Evolutionary conservation across 2,797 vertebrate genomes (phyloP), one percentile per base, ranked within the genome.

Genomic region (Phrynocephalus vlangalii): DNA sequence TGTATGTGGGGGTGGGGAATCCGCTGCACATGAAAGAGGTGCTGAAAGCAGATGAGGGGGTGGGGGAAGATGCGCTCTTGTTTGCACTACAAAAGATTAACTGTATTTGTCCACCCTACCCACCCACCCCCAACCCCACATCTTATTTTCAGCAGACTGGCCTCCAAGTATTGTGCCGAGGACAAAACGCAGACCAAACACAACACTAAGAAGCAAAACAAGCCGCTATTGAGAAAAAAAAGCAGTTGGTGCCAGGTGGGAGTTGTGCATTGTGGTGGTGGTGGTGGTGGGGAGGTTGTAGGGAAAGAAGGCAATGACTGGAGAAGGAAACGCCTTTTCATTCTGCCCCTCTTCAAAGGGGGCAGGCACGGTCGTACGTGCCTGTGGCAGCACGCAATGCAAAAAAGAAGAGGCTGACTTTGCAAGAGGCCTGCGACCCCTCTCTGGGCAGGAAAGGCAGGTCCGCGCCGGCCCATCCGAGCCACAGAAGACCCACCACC

Each of bases 141-240:
- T 44, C 66, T 82, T 91, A 86, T 73, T 76, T 44, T 68, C 33
- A 84, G 88, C 79, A 91, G 94, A 68, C 83, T 84, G 94, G 89
- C 83, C 92, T 90, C 86, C 82, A 77, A 82, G 5, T 93, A 88
- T 15, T 90, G 33, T n/a, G 60, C 90, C 73, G 3, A 84, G 22
- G 50, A 11, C 28, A 44, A 71, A 81, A 91, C 92, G 92, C 91
- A 28, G 50, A 11, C 28, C 48, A 71, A 81, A 91, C 93, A 92
- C 90, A 75, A 48, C 52, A 3, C 72, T 9, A 78, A 70, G 71
- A 81, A 93, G 81, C 0, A 30, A 85, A 94, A 89, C 87, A 76
- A 86, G 92, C 90, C 26, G 86, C 92, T 84, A 83, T 86, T 90
- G 94, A 92, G 70, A 38, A 76, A 48, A 60, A 50, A 50, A 0